These are phyloP conservation scores for Temnothorax unifasciatus DNA, from an alignment of 2,888 invertebrate species.

Conservation along the genomic window DNA sequence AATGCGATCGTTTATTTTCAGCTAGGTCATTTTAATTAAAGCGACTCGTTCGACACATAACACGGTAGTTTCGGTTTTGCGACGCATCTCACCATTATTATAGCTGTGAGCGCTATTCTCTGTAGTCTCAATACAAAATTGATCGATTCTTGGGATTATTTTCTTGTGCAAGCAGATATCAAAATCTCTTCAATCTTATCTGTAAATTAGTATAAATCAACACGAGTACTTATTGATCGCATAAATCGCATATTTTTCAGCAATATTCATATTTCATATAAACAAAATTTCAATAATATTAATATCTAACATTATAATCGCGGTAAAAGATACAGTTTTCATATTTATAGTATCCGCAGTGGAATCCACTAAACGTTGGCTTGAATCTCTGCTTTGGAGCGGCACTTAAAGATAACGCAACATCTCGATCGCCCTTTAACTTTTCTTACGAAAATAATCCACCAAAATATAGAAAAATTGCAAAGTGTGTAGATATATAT, in stretches of 20 bases:
- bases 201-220: not conserved
- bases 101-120: not conserved
- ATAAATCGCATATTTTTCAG: not conserved
- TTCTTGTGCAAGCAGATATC: not conserved
- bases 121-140: not conserved
- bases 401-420: not conserved
- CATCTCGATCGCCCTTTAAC: no score
- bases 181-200: not conserved
- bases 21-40: slow-evolving; percentile 25
- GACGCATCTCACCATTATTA: not conserved
- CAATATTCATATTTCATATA: not conserved
- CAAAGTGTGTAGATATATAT: not conserved
- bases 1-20: slow-evolving; percentile 27
- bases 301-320: not conserved
- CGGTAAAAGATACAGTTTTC: not conserved
- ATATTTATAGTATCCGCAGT: not conserved
- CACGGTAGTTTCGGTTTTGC: not conserved
- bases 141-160: not conserved
- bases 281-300: not conserved
- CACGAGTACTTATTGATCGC: not conserved
- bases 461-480: not conserved
- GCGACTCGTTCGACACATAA: not conserved
- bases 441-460: not conserved
- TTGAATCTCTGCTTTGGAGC: not conserved
- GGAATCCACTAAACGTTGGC: not conserved